phyloP scores from a whole-genome alignment of 2,888 invertebrate genomes.

The Cephus runcator region DNA sequence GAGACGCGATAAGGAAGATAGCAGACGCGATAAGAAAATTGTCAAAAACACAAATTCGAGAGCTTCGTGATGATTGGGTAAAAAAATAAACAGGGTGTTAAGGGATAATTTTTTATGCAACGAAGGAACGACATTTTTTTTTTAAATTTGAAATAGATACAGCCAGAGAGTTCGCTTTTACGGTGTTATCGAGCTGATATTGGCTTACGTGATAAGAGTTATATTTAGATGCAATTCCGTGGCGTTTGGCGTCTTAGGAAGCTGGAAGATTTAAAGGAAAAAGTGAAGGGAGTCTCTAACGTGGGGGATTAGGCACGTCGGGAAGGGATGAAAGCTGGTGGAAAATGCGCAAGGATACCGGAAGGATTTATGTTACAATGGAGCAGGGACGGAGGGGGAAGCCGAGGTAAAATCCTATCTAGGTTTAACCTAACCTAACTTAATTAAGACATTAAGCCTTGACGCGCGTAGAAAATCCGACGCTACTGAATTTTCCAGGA shows the following conservation, averaged over 20 bases:
- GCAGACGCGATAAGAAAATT: background rate
- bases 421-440: background rate
- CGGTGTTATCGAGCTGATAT: background rate
- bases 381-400: background rate
- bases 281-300: background rate
- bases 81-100: background rate
- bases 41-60: background rate
- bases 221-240: background rate
- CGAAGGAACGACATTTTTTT: no score
- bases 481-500: background rate
- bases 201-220: background rate
- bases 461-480: background rate
- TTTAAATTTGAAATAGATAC: no score
- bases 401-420: background rate
- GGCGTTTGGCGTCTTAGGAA: background rate
- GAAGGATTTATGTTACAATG: background rate
- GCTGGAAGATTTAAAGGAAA: background rate
- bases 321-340: background rate
- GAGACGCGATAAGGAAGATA: background rate
- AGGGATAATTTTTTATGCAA: background rate
- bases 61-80: background rate
- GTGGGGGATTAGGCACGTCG: background rate
- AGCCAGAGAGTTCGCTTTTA: background rate
- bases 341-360: background rate
- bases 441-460: background rate